Conservation (phyloP, 1,140 invertebrate species). For the silkworm (Bombyx mori) region DNA sequence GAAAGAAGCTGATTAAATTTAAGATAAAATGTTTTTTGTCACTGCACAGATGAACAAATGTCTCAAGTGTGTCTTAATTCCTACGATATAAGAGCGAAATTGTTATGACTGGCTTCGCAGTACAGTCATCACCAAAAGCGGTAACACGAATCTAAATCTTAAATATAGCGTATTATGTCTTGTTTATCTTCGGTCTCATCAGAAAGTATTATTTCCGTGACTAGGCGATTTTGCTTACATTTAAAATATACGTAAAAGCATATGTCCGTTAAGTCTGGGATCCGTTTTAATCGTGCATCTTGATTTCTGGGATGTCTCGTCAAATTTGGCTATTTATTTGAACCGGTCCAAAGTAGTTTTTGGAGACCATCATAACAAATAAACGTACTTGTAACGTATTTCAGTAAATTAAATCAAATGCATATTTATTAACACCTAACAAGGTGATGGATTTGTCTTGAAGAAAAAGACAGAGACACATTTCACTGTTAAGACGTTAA, state of each 20-base stretch:
- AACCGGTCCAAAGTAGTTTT: too few species aligned
- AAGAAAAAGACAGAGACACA: too few species aligned
- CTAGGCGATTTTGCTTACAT: conserved; percentile 14
- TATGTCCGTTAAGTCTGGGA: conserved; percentile 17
- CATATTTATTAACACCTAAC: too few species aligned
- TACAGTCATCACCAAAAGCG: not conserved
- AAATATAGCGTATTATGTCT: not conserved
- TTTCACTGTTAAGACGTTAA: too few species aligned
- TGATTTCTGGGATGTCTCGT: not conserved
- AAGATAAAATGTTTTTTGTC: conserved; percentile 14
- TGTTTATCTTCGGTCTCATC: conserved; percentile 10
- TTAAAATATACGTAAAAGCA: conserved; percentile 8
- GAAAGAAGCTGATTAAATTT: conserved; percentile 23
- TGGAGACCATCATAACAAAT: too few species aligned
- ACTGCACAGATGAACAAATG: too few species aligned
- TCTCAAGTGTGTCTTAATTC: too few species aligned
- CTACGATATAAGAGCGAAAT: not conserved
- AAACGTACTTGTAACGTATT: too few species aligned
- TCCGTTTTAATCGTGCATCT: conserved; percentile 16
- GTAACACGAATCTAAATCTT: too few species aligned
- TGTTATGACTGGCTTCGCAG: conserved; percentile 1
- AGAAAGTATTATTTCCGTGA: conserved; percentile 18
- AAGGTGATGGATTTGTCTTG: too few species aligned
- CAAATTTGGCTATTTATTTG: too few species aligned
- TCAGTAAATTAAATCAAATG: too few species aligned